Evolutionary conservation across 1,140 invertebrate species (phyloP), one percentile per base, ranked within the genome.

Genomic region (Trypoxylus dichotomus): DNA sequence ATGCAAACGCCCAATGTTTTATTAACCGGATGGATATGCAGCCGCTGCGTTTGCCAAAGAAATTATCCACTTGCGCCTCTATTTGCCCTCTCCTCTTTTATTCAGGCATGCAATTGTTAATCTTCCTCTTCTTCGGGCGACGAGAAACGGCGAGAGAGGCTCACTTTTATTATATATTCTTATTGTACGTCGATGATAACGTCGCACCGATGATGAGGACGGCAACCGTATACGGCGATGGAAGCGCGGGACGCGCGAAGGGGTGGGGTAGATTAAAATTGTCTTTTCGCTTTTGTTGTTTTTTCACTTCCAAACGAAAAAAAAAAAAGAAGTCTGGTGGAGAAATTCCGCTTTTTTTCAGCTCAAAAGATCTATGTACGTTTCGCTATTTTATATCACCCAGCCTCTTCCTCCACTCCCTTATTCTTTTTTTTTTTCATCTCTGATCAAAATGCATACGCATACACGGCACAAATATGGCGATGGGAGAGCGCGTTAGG

Each of bases 61-160:
- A 63, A 63, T 63, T 63, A 63, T 63, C 58, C 58, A 63, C 58
- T 63, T 63, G 58, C 19, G 43, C n/a, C 32, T 27, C 21, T 63
- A 63, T 63, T 63, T 63, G 58, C 58, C 58, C 25, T 63, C 58
- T n/a, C 10, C 19, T 63, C 19, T 63, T 63, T 63, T 63, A 63
- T 63, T 63, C 58, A 63, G 58, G 11, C 58, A 63, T 63, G 58
- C 58, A 24, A 63, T 63, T 63, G 58, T 63, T 63, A 63, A 63
- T 63, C 58, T 63, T 27, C 21, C 58, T 27, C 58, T 21, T 63
- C 19, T 11, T 32, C 32, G 3, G 2, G n/a, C 43, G 43, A 13
- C 11, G 3, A 63, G 58, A 63, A 63, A 11, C 58, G 15, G 32
- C 32, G 7, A 3, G 32, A 32, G 32, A 32, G 32, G 7, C 32